These are phyloP conservation scores for Psettodes erumei DNA, from an alignment of 2,113 vertebrate genomes.

Conservation along the genomic window DNA sequence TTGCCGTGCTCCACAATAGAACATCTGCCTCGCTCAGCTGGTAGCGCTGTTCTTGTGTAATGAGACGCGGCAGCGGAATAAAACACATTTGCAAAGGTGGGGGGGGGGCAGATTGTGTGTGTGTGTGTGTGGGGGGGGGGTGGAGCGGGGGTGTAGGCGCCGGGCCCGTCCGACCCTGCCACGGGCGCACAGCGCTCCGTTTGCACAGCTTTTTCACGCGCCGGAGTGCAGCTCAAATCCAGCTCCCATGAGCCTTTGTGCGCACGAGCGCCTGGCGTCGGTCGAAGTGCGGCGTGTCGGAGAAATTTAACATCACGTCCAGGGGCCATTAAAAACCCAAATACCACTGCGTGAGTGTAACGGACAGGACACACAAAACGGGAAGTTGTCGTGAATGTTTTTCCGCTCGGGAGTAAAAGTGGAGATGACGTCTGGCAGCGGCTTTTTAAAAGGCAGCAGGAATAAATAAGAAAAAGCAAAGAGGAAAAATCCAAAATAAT, in stretches of 20 bases:
- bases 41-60: conserved; percentile 72
- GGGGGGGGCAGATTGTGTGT: too few species aligned
- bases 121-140: too few species aligned
- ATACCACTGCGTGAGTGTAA: not conserved
- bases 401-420: conserved; percentile 6
- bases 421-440: not conserved
- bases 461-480: too few species aligned
- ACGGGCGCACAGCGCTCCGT: conserved; percentile 3
- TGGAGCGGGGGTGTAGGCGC: conserved; percentile 40
- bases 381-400: too few species aligned
- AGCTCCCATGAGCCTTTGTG: not conserved
- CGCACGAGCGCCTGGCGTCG: too few species aligned
- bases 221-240: not conserved
- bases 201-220: conserved; percentile 7
- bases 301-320: not conserved
- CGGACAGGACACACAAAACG: too few species aligned
- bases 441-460: not conserved
- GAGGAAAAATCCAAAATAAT: not conserved
- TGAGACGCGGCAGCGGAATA: conserved; percentile 69
- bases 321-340: not conserved
- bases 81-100: conserved; percentile 60
- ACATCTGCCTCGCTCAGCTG: conserved; percentile 77
- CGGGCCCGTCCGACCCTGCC: conserved; percentile 3
- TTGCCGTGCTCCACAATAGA: conserved; percentile 70
- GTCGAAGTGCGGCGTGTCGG: too few species aligned